Percentiles rank a stretch among this genome's conserved stretches.
Evolutionary conservation across 2,888 invertebrate genomes (phyloP).

Genomic region (Epistrophella euchroma): DNA sequence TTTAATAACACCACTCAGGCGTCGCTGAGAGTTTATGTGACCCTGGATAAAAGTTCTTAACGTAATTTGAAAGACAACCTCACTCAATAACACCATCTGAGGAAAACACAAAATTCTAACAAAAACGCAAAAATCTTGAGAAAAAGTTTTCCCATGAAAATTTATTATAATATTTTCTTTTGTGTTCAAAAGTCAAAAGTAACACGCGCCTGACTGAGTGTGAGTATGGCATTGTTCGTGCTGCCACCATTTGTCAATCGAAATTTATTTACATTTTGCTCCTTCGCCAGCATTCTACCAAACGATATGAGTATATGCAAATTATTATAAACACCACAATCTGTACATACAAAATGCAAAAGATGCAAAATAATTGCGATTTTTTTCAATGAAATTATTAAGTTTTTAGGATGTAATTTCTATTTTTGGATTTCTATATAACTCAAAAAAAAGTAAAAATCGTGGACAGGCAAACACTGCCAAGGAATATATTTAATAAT

Average conservation of each 20-base stretch:
- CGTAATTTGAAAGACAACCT: slow-evolving; percentile 16
- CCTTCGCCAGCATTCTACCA: background rate
- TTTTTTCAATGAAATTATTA: slow-evolving; percentile 19
- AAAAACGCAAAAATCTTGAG: background rate
- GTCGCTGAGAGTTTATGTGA: background rate
- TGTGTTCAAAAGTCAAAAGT: slow-evolving; percentile 25
- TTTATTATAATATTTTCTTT: slow-evolving; percentile 9
- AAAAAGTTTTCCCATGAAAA: background rate
- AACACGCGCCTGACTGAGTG: slow-evolving; percentile 35
- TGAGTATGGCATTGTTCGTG: slow-evolving; percentile 55
- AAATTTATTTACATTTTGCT: background rate
- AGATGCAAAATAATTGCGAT: slow-evolving; percentile 9
- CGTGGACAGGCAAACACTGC: background rate
- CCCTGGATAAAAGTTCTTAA: background rate
- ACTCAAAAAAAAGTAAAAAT: background rate
- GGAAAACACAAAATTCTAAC: slow-evolving; percentile 14
- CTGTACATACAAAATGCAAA: background rate
- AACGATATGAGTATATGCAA: background rate
- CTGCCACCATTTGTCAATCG: slow-evolving; percentile 50
- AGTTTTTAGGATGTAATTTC: slow-evolving; percentile 56
- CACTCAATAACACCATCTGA: slow-evolving; percentile 16
- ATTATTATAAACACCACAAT: background rate
- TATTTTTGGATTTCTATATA: slow-evolving; percentile 22
- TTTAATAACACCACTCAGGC: background rate
- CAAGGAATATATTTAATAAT: slow-evolving; percentile 27